Evolutionary conservation across 1,140 invertebrate species (phyloP).

Genomic region (Oedothorax gibbosus): DNA sequence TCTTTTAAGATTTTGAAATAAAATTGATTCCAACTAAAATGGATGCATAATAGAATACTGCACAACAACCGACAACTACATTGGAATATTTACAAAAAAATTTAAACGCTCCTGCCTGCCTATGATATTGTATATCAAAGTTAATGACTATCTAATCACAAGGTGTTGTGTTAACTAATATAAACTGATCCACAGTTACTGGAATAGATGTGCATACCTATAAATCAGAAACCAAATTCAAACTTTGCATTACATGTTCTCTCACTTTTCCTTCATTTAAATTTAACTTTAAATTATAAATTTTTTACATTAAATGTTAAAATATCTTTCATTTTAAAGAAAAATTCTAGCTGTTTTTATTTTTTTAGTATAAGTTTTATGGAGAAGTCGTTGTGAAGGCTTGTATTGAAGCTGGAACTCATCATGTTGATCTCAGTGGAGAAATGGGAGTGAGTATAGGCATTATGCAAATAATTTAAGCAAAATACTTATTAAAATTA

Average conservation of each 20-base stretch:
- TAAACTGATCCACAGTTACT: neutral
- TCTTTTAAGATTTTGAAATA: too few species aligned
- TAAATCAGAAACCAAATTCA: neutral
- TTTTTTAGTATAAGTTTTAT: conserved; percentile 78
- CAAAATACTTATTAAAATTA: too few species aligned
- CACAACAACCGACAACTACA: too few species aligned
- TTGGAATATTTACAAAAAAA: too few species aligned
- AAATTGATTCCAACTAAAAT: too few species aligned
- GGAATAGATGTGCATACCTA: neutral
- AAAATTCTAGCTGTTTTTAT: neutral
- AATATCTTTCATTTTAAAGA: neutral
- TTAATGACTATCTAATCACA: neutral
- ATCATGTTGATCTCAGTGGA: conserved; percentile 93
- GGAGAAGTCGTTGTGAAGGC: conserved; percentile 90
- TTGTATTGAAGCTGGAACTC: conserved; percentile 82
- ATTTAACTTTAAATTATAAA: neutral
- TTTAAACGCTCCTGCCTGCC: too few species aligned
- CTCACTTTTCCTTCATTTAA: neutral
- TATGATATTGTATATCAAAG: neutral
- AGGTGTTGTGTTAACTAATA: neutral
- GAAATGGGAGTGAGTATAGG: conserved; percentile 75
- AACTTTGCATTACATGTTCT: neutral
- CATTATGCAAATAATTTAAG: too few species aligned
- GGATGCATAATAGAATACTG: too few species aligned
- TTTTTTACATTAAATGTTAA: neutral